Percentiles rank a stretch among this genome's conserved stretches.
These are phyloP conservation scores for Trichomalopsis sarcophagae DNA, from an alignment of 1,140 invertebrate genomes.

Conservation along the genomic window DNA sequence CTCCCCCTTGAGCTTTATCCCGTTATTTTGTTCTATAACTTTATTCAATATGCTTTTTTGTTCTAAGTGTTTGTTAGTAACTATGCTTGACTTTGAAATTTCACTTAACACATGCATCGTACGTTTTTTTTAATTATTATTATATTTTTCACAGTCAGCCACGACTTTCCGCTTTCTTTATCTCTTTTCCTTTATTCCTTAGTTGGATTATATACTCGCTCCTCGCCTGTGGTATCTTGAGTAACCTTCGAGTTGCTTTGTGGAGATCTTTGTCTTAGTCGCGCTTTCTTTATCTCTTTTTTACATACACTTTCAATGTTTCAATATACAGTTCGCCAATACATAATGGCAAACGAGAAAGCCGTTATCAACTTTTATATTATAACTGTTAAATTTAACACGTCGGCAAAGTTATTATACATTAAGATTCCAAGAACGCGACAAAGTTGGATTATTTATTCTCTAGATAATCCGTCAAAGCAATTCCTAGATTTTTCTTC, in stretches of 20 bases:
- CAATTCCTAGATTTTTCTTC: conserved; percentile 49
- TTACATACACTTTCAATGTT: neutral
- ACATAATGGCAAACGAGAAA: neutral
- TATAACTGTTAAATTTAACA: neutral
- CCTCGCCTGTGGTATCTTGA: conserved; percentile 23
- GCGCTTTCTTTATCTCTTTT: conserved; percentile 41
- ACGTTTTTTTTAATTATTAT: conserved; percentile 54
- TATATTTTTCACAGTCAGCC: conserved; percentile 53
- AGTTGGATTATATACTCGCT: conserved; percentile 50
- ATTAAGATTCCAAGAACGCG: conserved; percentile 36
- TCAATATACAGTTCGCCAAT: neutral
- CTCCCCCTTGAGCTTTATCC: conserved; percentile 56
- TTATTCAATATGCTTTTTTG: conserved; percentile 55
- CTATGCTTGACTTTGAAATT: conserved; percentile 54
- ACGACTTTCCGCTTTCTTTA: conserved; percentile 34
- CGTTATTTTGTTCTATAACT: conserved; percentile 57
- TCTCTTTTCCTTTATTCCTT: conserved; percentile 1
- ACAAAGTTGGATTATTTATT: neutral
- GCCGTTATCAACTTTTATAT: conserved; percentile 6
- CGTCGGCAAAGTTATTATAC: neutral
- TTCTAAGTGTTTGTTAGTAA: conserved; percentile 51
- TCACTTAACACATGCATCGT: conserved; percentile 59
- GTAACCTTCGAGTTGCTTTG: conserved; percentile 50
- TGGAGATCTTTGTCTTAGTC: neutral
- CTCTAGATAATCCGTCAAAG: conserved; percentile 5